Base-by-base conservation (phyloP, 2,113 vertebrate genomes). In the Pelecanus crispus region DNA sequence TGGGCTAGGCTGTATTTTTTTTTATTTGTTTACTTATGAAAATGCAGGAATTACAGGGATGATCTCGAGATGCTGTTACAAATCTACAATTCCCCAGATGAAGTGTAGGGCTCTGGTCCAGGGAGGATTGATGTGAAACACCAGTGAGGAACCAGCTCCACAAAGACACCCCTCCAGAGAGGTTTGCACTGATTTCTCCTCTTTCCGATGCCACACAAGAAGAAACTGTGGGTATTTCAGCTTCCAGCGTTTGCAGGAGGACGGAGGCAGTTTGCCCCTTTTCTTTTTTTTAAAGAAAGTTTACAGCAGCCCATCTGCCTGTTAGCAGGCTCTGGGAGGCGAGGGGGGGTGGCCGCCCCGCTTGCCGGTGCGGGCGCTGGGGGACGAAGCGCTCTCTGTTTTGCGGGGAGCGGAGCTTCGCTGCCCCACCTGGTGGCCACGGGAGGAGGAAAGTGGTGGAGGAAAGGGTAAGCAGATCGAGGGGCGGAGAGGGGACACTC, bases 401-500 rank as follows among this genome's bases (percentile, higher is more conserved):
- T 0, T 6, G 63, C 38, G 2, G 70, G 36, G 53, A 18, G 16
- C 34, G 32, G 63, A 5, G 72, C 49, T 3, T 13, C 55, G 47
- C 73, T 63, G 86, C 91, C 68, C 89, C 73, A 53, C 28, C 91
- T 87, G 44, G 52, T 6, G 91, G 84, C 71, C 65, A 2, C n/a
- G 9, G 80, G 4, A 42, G 68, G 32, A 77, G 53, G 8, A 16
- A 31, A 40, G 62, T 7, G 7, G 20, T 6, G 55, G 7, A 11
- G 52, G 26, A 13, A 49, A 45, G 32, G 17, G 16, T 11, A 31
- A 8, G 42, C 19, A 3, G n/a, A 12, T 3, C 2, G 21, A 7
- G 19, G 9, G 20, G 16, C 7, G 5, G 25, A 6, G 7, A 2
- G 5, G 25, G 7, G 7, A 2, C 6, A 0, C 15, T 9, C 52